Conservation (phyloP, 2,797 vertebrate species). For the Eidolon dupreanum region DNA sequence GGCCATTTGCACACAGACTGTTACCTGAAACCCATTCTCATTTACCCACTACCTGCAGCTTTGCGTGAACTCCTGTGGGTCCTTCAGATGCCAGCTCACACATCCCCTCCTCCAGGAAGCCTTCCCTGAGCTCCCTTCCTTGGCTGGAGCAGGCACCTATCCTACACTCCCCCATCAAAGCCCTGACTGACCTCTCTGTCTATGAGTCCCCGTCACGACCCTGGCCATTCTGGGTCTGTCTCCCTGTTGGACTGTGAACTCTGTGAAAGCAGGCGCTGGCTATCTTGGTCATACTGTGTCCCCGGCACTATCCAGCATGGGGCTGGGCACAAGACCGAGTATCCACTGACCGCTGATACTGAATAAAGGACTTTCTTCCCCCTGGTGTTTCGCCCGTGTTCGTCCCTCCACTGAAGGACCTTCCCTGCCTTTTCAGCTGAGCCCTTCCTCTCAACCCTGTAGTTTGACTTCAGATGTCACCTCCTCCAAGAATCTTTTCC, state of each 20-base stretch:
- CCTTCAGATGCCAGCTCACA: background rate
- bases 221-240: background rate
- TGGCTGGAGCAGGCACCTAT: background rate
- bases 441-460: background rate
- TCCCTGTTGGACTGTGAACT: background rate
- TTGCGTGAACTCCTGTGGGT: background rate
- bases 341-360: background rate
- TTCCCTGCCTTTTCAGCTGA: background rate
- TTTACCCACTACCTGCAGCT: background rate
- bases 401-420: background rate
- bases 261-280: background rate
- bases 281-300: background rate
- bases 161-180: background rate
- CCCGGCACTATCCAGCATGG: background rate
- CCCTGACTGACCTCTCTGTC: background rate
- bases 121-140: background rate
- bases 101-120: conserved; percentile 14
- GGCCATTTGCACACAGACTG: background rate
- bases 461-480: background rate
- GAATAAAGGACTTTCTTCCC: background rate
- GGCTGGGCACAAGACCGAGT: background rate
- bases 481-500: background rate
- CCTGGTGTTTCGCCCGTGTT: background rate
- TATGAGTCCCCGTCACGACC: background rate
- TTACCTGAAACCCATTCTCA: background rate